Conservation (phyloP, 2,113 vertebrate species). For the Cynoglossus semilaevis region DNA sequence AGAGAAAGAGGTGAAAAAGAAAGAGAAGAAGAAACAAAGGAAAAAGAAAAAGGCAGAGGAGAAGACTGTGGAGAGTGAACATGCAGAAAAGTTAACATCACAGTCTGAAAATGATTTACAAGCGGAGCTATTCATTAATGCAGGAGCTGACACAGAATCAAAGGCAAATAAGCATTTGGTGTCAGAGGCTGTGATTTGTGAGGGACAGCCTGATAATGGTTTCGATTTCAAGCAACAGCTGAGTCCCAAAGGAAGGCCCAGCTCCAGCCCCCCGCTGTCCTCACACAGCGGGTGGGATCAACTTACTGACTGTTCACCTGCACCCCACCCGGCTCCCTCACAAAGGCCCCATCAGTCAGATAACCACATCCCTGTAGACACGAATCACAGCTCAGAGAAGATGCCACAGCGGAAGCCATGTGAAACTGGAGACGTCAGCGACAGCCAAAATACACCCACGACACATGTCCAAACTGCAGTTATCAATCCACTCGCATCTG, state of each 20-base stretch:
- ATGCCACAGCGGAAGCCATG: slow-evolving; percentile 36
- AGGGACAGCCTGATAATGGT: slow-evolving; percentile 40
- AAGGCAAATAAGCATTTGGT: slow-evolving; percentile 10
- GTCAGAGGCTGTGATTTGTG: slow-evolving; percentile 27
- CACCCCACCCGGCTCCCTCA: slow-evolving; percentile 21
- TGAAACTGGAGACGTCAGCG: slow-evolving; percentile 23
- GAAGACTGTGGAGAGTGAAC: slow-evolving; percentile 16
- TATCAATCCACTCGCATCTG: slow-evolving; percentile 32
- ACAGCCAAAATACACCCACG: slow-evolving; percentile 45
- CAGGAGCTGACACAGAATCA: slow-evolving; percentile 18
- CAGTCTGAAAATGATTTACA: slow-evolving; percentile 27
- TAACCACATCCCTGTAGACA: slow-evolving; percentile 39
- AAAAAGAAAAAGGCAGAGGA: slow-evolving; percentile 46
- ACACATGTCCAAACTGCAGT: slow-evolving; percentile 51
- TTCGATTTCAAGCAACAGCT: slow-evolving; percentile 61
- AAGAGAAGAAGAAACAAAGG: slow-evolving; percentile 49
- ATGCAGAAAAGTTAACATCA: not conserved
- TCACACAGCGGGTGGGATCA: slow-evolving; percentile 48
- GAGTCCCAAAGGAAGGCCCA: slow-evolving; percentile 49
- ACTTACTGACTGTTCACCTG: slow-evolving; percentile 66
- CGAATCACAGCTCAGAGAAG: slow-evolving; percentile 34
- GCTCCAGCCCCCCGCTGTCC: slow-evolving; percentile 40
- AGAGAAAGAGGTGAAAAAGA: slow-evolving; percentile 45
- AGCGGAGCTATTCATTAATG: slow-evolving; percentile 6
- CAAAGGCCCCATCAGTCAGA: slow-evolving; percentile 45